phyloP scores from a whole-genome alignment of 2,113 vertebrate species.

The Eira barbara region DNA sequence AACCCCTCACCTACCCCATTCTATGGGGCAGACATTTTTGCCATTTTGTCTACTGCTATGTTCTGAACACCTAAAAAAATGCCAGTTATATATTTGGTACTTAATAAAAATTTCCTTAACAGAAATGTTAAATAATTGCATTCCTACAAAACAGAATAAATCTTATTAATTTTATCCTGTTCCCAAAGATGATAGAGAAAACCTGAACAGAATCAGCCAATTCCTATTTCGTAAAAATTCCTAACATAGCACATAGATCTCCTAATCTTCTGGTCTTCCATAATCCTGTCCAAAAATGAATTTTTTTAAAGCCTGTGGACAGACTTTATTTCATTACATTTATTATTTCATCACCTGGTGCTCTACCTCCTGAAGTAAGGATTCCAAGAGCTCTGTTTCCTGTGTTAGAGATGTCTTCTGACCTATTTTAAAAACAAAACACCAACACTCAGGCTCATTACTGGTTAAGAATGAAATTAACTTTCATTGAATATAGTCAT shows the following conservation, averaged over 20 bases:
- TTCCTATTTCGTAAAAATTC: slow-evolving; percentile 27
- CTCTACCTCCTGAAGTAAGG: slow-evolving; percentile 97
- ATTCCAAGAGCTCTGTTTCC: slow-evolving; percentile 98
- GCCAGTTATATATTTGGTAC: neutral
- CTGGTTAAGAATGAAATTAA: neutral
- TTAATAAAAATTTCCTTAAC: neutral
- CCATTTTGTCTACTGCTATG: neutral
- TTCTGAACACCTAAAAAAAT: neutral
- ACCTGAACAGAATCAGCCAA: neutral
- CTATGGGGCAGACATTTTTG: neutral
- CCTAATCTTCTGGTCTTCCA: neutral
- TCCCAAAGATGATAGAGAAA: neutral
- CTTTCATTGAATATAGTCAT: neutral
- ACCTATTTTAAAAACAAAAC: slow-evolving; percentile 84
- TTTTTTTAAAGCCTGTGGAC: neutral
- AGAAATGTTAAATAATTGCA: neutral
- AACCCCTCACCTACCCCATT: neutral
- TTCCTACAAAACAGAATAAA: neutral
- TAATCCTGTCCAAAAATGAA: neutral
- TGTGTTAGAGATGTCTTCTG: slow-evolving; percentile 99
- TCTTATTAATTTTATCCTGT: neutral
- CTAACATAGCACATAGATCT: neutral
- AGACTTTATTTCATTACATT: neutral
- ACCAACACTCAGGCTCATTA: neutral
- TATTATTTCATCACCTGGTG: slow-evolving; percentile 90